Base-by-base conservation (phyloP, 2,113 vertebrate genomes). In the Ceyx cyanopectus region DNA sequence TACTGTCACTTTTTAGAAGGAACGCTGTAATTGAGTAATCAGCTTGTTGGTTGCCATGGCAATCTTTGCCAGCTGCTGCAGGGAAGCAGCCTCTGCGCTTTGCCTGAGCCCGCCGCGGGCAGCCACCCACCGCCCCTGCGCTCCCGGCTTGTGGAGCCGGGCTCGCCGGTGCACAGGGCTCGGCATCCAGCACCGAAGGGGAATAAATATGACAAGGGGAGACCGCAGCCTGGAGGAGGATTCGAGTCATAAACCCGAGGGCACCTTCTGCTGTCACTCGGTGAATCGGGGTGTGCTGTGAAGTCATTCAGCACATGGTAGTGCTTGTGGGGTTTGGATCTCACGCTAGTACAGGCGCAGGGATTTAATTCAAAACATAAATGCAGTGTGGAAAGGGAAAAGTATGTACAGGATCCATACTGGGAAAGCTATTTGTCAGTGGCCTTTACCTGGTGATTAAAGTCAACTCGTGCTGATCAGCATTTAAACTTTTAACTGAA, bases 11-110 rank as follows among this genome's bases (percentile, higher is more conserved):
- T 60, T 93, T 90, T 45, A 29, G 93, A 92, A 90, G 75, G 90
- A 90, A 83, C 23, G 74, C 63, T 78, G 92, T 84, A 93, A 92
- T 77, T 81, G 93, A 95, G 92, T 91, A 95, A 94, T 94, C 94
- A 74, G 76, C 87, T 95, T 91, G 68, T 87, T 94, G 45, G 93
- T 97, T 97, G 95, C 68, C 96, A 97, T 97, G 94, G 93, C 50
- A 62, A 96, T 88, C 6, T 27, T 74, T 91, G 88, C 87, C 40
- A 83, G 89, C 86, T 94, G 95, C 77, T 83, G 83, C 91, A 67
- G 68, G 88, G 87, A 91, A 10, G 24, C 87, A 32, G 85, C 86
- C 87, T 91, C 84, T 61, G n/a, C 23, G 46, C 85, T 95, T 69
- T 62, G 81, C 87, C 69, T 23, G 54, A 2, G 67, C 56, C 3